Evolutionary conservation across 2,113 vertebrate species (phyloP), one percentile per base, ranked within the genome.

Genomic region (Aramus guarauna): DNA sequence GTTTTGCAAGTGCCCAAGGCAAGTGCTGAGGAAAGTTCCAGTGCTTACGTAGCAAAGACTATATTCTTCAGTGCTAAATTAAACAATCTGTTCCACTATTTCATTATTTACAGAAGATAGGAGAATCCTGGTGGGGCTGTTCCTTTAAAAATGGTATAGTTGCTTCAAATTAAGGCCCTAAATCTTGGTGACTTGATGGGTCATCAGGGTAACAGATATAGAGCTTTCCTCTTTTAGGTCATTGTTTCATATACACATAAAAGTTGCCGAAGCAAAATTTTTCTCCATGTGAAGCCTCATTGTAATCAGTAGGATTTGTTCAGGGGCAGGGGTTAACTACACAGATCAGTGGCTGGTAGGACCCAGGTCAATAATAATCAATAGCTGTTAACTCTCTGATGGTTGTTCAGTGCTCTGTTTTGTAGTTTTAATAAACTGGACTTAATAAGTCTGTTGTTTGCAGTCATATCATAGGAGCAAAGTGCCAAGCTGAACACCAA

Each of bases 341-440:
- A 13, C 18, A 67, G 45, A 48, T 68, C 41, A 81, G 41, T 34
- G 66, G 34, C 72, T 92, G n/a, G 24, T 53, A 30, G 66, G 69
- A 85, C 2, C 3, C 53, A 36, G 47, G 58, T 63, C 66, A 66
- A 22, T 91, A 79, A 68, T 55, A 68, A 66, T 79, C 53, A 55
- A 11, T 59, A 67, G 71, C 48, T 68, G 26, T 58, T 91, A 64
- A 50, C 16, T 53, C 10, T 76, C 30, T 76, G 56, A 20, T 62
- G 62, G 58, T 39, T n/a, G 43, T 75, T 85, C 68, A 59, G 76
- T 30, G 53, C 53, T 85, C 48, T 90, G 32, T 27, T 95, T 85
- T 94, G 84, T 79, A 41, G 84, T 79, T 97, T 95, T 91, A 90
- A 94, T 95, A 91, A 89, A 73, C 62, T 2, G 21, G 73, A 50